These are phyloP conservation scores for Noctilio leporinus DNA, from an alignment of 2,113 vertebrate genomes.

Conservation along the genomic window DNA sequence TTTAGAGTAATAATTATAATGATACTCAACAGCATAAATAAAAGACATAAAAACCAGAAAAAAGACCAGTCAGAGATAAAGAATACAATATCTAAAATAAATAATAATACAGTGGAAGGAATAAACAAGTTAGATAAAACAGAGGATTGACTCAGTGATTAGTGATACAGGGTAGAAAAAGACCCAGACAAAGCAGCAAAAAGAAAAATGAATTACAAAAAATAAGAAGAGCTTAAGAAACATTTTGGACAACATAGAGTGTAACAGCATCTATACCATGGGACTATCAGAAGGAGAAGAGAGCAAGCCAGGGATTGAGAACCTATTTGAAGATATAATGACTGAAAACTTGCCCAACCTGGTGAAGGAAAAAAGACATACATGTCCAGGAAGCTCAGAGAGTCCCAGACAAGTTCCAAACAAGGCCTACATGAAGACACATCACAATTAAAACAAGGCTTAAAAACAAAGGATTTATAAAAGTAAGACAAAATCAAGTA, in stretches of 20 bases:
- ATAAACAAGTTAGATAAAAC: neutral
- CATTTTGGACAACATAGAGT: neutral
- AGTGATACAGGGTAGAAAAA: neutral
- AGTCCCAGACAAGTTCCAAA: neutral
- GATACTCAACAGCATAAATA: neutral
- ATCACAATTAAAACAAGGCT: neutral
- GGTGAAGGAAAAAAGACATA: neutral
- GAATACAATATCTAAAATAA: neutral
- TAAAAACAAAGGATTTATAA: neutral
- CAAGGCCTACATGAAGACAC: neutral
- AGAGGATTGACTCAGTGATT: neutral
- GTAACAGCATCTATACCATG: neutral
- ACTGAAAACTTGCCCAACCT: neutral
- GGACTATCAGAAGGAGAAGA: neutral
- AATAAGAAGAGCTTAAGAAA: neutral
- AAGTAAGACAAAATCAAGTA: neutral
- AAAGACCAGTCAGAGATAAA: neutral
- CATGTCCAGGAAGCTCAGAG: neutral
- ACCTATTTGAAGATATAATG: neutral
- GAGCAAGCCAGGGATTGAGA: neutral
- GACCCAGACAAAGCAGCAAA: neutral
- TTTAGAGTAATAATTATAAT: neutral
- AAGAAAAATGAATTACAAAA: neutral
- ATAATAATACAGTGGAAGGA: neutral
- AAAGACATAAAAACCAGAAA: neutral